Percentiles rank a stretch among this genome's conserved stretches.
Evolutionary conservation across 1,140 invertebrate genomes (phyloP).

Genomic region (Ruditapes philippinarum): DNA sequence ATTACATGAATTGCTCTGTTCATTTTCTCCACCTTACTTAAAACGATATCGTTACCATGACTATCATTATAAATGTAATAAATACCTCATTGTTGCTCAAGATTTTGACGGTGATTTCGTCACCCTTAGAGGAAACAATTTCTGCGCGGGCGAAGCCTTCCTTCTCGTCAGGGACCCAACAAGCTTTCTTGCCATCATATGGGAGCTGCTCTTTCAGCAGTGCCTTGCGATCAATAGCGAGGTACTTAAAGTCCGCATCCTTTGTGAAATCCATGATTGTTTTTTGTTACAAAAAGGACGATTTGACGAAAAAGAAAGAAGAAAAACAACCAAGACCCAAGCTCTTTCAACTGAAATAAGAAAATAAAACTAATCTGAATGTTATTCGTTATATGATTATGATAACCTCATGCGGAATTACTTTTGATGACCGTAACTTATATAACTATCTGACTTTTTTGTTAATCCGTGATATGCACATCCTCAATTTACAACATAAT

Average conservation of each 20-base stretch:
- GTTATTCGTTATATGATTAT: no score
- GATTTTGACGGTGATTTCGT: slow-evolving; percentile 94
- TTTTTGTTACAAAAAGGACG: neutral
- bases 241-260: slow-evolving; percentile 84
- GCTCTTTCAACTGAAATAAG: slow-evolving; percentile 36
- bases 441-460: no score
- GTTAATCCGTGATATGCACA: no score
- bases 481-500: no score
- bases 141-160: slow-evolving; percentile 98
- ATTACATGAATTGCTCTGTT: no score
- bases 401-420: no score
- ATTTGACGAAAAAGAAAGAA: neutral
- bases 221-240: slow-evolving; percentile 84
- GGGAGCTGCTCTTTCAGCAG: slow-evolving; percentile 81
- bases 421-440: no score
- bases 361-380: no score
- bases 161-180: slow-evolving; percentile 99
- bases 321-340: slow-evolving; percentile 41
- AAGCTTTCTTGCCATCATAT: slow-evolving; percentile 99
- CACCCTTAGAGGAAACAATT: slow-evolving; percentile 99
- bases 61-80: neutral
- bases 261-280: slow-evolving; percentile 53
- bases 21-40: no score
- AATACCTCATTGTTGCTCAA: slow-evolving; percentile 77
- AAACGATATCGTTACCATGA: no score